phyloP scores from a whole-genome alignment of 2,113 vertebrate species.

The Hippocampus zosterae region DNA sequence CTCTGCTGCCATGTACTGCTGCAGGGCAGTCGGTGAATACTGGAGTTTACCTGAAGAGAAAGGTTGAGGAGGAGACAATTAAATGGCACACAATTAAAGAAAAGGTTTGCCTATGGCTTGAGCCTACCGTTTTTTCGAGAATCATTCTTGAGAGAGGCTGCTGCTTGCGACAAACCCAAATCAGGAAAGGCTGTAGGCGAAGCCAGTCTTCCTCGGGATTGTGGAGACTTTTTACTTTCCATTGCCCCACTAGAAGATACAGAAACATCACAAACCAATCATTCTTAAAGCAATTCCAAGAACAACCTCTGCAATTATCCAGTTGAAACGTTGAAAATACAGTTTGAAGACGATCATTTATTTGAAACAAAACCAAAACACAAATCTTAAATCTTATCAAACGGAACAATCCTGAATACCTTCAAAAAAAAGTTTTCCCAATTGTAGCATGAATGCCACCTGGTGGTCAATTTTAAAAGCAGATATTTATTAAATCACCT shows the following conservation, averaged over 20 bases:
- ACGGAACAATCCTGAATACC: not conserved
- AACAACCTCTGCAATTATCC: not conserved
- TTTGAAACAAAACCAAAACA: not conserved
- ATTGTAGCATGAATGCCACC: constrained; percentile 39
- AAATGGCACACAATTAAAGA: not conserved
- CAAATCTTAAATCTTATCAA: not conserved
- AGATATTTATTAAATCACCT: constrained; percentile 69
- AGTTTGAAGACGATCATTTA: not conserved
- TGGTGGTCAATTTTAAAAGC: constrained; percentile 38
- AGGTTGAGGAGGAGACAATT: not conserved
- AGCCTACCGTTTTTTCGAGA: constrained; percentile 37
- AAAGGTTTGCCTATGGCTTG: not conserved
- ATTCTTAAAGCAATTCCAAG: not conserved
- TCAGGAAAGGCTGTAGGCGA: constrained; percentile 60
- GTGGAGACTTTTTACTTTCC: constrained; percentile 60
- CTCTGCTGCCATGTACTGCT: constrained; percentile 6
- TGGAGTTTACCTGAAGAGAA: constrained; percentile 7
- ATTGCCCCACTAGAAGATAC: constrained; percentile 60
- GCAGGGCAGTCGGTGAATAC: constrained; percentile 1
- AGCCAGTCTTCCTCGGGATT: constrained; percentile 21
- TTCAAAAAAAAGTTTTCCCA: not conserved
- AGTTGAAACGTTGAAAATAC: not conserved
- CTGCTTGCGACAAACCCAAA: constrained; percentile 58
- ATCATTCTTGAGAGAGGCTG: constrained; percentile 48
- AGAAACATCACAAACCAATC: not conserved